Evolutionary conservation across 2,797 vertebrate species (phyloP), one percentile per base, ranked within the genome.

Genomic region (Chiroxiphia lanceolata): DNA sequence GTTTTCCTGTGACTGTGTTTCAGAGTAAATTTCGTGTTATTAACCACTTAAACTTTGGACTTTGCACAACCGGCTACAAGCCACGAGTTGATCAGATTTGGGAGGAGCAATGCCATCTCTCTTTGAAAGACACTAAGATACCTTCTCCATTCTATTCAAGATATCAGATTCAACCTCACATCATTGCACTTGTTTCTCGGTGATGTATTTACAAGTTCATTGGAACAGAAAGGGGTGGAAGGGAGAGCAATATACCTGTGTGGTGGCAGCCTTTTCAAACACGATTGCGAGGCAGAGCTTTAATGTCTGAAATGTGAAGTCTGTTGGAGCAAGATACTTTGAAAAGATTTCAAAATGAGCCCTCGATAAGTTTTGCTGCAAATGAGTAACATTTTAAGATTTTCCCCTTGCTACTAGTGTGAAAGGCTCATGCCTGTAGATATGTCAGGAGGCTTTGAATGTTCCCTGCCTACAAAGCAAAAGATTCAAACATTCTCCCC

Each of bases 261-360:
- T 79, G 29, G 45, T 81, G 26, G 48, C 38, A 77, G 36, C 7
- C 13, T 89, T 93, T 93, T 65, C 65, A 84, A 67, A 87, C 70
- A 72, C 0, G 40, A 72, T 77, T 90, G 47, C 40, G 67, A 85
- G 19, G 17, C 48, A 74, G 44, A 53, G n/a, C 42, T 96, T 94
- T 93, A 68, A 59, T 67, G 19, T 78, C 47, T 93, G 65, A 84
- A 89, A 91, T 72, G 50, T 81, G 50, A 90, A 76, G 59, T 81
- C 80, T 92, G 19, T 77, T 94, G 31, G 21, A 93, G 60, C 29
- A 47, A 93, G 61, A 29, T 83, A 64, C 83, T 87, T 95, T 78
- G 63, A 95, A 93, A 93, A 68, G 15, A 91, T 75, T 95, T 96
- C 70, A 88, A 48, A 86, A 88, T 64, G 56, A 94, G 15, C 25